Evolutionary conservation across 2,888 invertebrate genomes (phyloP).

Genomic region (Brachyptera risi): DNA sequence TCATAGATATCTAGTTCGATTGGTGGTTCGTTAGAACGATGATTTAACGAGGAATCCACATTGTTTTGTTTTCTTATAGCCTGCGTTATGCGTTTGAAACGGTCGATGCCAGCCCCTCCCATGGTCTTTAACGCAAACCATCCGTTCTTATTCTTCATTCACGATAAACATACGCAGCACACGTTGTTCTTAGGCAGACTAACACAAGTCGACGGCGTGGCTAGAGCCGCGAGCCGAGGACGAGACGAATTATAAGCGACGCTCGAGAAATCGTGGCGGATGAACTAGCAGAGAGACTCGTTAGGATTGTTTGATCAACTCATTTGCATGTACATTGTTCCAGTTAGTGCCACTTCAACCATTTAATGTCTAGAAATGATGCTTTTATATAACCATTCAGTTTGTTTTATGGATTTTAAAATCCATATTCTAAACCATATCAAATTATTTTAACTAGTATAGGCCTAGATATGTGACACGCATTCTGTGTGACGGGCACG

Average conservation of each 20-base stretch:
- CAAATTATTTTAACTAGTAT: no score
- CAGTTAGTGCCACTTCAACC: no score
- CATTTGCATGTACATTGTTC: no score
- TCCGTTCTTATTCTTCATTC: constrained; percentile 42
- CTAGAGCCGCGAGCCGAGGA: background rate
- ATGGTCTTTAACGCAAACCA: constrained; percentile 39
- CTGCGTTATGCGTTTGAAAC: constrained; percentile 6
- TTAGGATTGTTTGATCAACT: no score
- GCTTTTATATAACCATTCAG: no score
- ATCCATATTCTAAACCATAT: no score
- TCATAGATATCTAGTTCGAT: no score
- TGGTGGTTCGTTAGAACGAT: no score
- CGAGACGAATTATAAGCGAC: background rate
- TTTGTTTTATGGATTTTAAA: no score
- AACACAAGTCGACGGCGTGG: background rate
- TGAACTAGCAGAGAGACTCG: background rate
- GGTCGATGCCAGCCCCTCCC: background rate
- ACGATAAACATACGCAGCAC: background rate
- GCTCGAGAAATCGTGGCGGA: background rate
- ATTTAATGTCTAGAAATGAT: no score
- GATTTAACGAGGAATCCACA: background rate
- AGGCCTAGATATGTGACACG: no score
- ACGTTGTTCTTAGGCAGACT: constrained; percentile 22
- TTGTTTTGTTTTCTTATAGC: background rate
- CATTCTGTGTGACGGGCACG: no score